Evolutionary conservation across 2,888 invertebrate species (phyloP).

Genomic region (Galeruca laticollis): DNA sequence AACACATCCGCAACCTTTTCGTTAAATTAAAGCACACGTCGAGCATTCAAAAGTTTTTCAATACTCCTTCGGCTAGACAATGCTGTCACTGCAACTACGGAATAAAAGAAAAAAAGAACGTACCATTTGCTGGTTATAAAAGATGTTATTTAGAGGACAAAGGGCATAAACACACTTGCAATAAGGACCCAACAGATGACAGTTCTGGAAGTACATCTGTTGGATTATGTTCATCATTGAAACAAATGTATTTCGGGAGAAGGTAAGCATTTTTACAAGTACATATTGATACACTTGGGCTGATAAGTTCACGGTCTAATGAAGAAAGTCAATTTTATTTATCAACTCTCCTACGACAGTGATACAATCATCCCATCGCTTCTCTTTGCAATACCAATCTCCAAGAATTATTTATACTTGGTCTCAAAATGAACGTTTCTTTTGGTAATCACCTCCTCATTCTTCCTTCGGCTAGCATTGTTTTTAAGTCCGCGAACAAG

Average conservation of each 20-base stretch:
- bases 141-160: background rate
- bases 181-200: background rate
- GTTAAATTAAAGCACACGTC: slow-evolving; percentile 32
- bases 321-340: no score
- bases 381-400: no score
- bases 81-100: slow-evolving; percentile 21
- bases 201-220: background rate
- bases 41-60: slow-evolving; percentile 44
- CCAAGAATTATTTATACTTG: no score
- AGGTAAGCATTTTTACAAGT: background rate
- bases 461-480: no score
- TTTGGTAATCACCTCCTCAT: no score
- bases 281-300: no score
- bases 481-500: no score
- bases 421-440: no score
- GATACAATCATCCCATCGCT: background rate
- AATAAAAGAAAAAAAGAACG: slow-evolving; percentile 6
- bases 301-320: no score
- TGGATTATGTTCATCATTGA: background rate
- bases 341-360: no score
- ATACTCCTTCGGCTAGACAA: slow-evolving; percentile 48
- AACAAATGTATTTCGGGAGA: background rate
- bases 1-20: slow-evolving; percentile 46
- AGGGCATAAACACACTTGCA: background rate
- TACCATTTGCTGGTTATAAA: slow-evolving; percentile 21